Base-by-base conservation (phyloP, 2,797 vertebrate genomes). In the Diglossa cyanea region DNA sequence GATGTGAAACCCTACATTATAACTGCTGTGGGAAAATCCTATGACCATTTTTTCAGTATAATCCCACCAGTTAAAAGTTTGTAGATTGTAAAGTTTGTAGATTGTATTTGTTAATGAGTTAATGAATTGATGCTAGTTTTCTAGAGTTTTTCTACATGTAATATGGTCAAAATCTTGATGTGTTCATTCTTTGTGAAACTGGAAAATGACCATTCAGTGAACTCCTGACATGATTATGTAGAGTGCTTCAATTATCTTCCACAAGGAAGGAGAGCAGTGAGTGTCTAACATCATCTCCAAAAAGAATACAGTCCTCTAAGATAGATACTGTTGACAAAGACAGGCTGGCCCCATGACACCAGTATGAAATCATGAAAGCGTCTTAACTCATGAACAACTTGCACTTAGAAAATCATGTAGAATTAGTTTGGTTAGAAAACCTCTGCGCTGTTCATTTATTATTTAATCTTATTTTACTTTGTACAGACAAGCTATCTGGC, bases 401-500 rank as follows among this genome's bases (percentile, higher is more conserved):
- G 50, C 54, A 63, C 78, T 96, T 93, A 60, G 86, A 93, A 88
- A 87, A 71, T 42, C 66, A 8, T 94, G 95, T 95, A 65, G 75
- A 94, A 88, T 96, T 94, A 96, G 93, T 96, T 97, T 95, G 93
- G 97, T 97, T 97, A 71, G 94, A 97, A 97, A 96, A 97, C 96
- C 97, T 98, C 97, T 97, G 94, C 95, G 95, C 97, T 42, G 74
- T 96, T 97, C 98, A 99, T 99, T 98, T 98, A 98, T 99, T 99
- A 99, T 99, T 99, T 98, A 99, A 95, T 97, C 98, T 98, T 98
- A 97, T 98, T 98, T 98, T 98, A 97, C 98, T 98, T 98, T 98
- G 98, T 98, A 98, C 98, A 98, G 98, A 98, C 98, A 98, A 98
- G 98, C 96, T 98, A 97, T 98, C 98, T 98, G 98, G 97, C 97